Conservation (phyloP, 2,797 vertebrate genomes). For the Crenuchus spilurus region DNA sequence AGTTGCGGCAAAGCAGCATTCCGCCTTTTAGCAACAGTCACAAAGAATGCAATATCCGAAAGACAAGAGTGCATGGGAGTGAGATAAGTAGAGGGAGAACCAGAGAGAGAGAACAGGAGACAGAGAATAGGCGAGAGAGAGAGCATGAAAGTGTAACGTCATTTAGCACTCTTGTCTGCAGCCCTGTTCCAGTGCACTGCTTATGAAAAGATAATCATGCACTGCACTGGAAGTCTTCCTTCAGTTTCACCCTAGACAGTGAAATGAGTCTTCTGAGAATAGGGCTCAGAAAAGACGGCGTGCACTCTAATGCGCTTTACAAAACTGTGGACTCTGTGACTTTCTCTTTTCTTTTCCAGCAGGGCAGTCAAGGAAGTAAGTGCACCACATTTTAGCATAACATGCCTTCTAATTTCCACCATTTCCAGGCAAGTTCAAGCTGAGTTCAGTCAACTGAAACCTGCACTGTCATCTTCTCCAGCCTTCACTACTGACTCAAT, state of each 20-base stretch:
- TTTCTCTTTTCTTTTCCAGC: too few relatives aligned
- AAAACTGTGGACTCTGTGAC: background rate
- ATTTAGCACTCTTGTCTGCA: constrained; percentile 23
- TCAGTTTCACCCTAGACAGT: constrained; percentile 12
- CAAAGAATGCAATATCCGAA: too few relatives aligned
- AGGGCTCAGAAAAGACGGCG: too few relatives aligned
- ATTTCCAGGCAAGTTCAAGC: too few relatives aligned
- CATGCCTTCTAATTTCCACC: background rate
- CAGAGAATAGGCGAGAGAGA: background rate
- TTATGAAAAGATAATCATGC: constrained; percentile 34
- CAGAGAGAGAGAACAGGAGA: background rate
- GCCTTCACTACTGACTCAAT: too few relatives aligned
- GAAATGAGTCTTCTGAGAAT: constrained; percentile 5
- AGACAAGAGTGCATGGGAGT: background rate
- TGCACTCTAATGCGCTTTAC: background rate
- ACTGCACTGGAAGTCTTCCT: constrained; percentile 14
- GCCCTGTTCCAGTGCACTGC: constrained; percentile 20
- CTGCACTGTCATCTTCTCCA: too few relatives aligned
- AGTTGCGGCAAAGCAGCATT: too few relatives aligned
- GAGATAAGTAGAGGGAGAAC: background rate
- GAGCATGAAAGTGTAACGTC: background rate
- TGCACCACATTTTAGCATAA: background rate
- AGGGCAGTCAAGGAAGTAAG: background rate
- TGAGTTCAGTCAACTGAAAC: too few relatives aligned
- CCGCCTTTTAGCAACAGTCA: too few relatives aligned